A percentile compares a stretch with the other conserved stretches of the same genome.
phyloP scores from a whole-genome alignment of 2,797 vertebrate species.

The Capromys pilorides region DNA sequence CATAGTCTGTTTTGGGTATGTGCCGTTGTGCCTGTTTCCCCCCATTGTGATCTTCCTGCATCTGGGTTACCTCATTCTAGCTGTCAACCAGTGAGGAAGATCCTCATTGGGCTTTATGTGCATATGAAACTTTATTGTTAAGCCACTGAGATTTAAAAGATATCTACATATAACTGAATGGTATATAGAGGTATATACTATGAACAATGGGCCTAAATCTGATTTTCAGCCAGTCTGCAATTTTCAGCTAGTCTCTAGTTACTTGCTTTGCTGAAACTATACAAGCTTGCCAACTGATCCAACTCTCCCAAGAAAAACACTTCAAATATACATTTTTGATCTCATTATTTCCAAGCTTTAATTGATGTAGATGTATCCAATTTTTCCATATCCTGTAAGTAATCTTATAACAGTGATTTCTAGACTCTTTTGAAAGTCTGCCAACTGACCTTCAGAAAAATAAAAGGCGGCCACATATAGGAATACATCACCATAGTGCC shows the following conservation, averaged over 20 bases:
- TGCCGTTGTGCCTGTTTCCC: not conserved
- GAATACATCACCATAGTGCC: not conserved
- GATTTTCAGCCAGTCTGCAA: not conserved
- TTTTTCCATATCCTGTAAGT: not conserved
- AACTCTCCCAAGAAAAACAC: not conserved
- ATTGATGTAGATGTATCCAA: not conserved
- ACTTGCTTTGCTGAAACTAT: not conserved
- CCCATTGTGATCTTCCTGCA: not conserved
- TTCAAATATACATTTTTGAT: not conserved
- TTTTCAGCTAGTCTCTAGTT: not conserved
- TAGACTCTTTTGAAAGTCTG: constrained; percentile 17
- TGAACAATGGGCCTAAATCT: not conserved
- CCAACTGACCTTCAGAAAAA: not conserved
- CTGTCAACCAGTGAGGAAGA: not conserved
- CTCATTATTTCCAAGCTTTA: not conserved
- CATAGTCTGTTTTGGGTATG: not conserved
- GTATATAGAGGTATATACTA: not conserved
- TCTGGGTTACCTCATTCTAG: not conserved
- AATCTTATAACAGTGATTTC: constrained; percentile 8
- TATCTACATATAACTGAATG: not conserved
- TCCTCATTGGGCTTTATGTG: not conserved
- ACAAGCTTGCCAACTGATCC: not conserved
- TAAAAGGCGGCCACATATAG: not conserved
- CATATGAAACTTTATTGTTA: constrained; percentile 6
- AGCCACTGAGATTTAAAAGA: not conserved